These are phyloP conservation scores for Acleris literana DNA, from an alignment of 2,888 invertebrate species.

Conservation along the genomic window DNA sequence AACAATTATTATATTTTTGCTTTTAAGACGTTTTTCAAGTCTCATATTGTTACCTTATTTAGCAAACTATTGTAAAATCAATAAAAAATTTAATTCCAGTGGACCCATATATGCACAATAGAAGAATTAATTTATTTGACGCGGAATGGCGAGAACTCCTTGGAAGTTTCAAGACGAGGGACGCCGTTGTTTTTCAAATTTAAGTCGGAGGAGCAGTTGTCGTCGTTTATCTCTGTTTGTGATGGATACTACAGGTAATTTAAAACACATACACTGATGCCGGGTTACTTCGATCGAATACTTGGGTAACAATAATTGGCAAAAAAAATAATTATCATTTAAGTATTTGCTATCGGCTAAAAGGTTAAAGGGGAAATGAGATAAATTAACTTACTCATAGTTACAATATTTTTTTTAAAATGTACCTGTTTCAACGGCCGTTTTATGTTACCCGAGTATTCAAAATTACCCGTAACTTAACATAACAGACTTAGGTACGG, in stretches of 20 bases:
- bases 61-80: neutral
- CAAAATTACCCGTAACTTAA: too few relatives aligned
- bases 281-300: too few relatives aligned
- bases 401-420: too few relatives aligned
- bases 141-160: conserved; percentile 87
- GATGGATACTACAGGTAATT: conserved; percentile 92
- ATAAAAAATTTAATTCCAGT: conserved; percentile 73
- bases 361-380: too few relatives aligned
- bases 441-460: too few relatives aligned
- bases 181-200: conserved; percentile 90
- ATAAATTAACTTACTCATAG: too few relatives aligned
- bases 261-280: neutral
- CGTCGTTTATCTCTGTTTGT: conserved; percentile 91
- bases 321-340: too few relatives aligned
- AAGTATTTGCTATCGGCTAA: too few relatives aligned
- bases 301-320: too few relatives aligned
- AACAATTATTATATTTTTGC: too few relatives aligned
- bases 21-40: neutral
- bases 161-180: conserved; percentile 91
- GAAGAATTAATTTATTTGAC: conserved; percentile 93
- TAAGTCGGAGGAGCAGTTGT: conserved; percentile 85
- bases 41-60: conserved; percentile 1
- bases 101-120: conserved; percentile 89
- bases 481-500: too few relatives aligned
- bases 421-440: too few relatives aligned